Percentiles rank a stretch among this genome's conserved stretches.
These are phyloP conservation scores for Torymus auratus DNA, from an alignment of 2,888 invertebrate genomes.

Conservation along the genomic window DNA sequence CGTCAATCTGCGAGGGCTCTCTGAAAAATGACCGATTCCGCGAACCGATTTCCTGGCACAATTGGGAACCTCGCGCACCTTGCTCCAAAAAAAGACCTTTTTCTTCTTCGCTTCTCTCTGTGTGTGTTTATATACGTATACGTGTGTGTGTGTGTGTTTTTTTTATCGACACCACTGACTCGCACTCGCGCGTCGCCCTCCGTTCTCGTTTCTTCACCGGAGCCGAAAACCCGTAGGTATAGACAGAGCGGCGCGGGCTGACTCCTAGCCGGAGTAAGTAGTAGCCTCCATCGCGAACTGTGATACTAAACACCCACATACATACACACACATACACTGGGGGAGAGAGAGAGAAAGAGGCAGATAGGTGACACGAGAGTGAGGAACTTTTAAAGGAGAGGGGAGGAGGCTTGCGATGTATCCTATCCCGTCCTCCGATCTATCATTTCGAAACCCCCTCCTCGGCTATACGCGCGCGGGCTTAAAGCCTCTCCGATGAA, in stretches of 20 bases:
- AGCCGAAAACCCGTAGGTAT: background rate
- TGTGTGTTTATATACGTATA: too few species aligned
- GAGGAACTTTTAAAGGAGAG: background rate
- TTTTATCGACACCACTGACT: too few species aligned
- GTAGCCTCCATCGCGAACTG: conserved; percentile 71
- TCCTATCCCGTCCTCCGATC: conserved; percentile 74
- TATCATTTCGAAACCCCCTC: conserved; percentile 75
- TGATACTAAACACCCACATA: conserved; percentile 66
- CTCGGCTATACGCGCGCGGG: conserved; percentile 38
- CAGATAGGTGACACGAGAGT: background rate
- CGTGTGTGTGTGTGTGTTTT: too few species aligned
- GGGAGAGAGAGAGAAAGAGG: conserved; percentile 11
- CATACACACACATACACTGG: background rate
- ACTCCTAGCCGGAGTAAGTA: conserved; percentile 55
- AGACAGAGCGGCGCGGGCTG: background rate
- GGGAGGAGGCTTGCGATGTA: conserved; percentile 63
- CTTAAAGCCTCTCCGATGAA: conserved; percentile 60
- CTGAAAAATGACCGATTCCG: too few species aligned
- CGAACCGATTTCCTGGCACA: too few species aligned
- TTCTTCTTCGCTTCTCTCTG: too few species aligned
- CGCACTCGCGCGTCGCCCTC: too few species aligned
- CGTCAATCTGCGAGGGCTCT: too few species aligned
- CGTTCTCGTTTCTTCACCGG: too few species aligned
- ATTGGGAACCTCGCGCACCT: too few species aligned
- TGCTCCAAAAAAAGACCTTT: too few species aligned